Base-by-base conservation (phyloP, 2,888 invertebrate species). In the Trissonchulus sp. region DNA sequence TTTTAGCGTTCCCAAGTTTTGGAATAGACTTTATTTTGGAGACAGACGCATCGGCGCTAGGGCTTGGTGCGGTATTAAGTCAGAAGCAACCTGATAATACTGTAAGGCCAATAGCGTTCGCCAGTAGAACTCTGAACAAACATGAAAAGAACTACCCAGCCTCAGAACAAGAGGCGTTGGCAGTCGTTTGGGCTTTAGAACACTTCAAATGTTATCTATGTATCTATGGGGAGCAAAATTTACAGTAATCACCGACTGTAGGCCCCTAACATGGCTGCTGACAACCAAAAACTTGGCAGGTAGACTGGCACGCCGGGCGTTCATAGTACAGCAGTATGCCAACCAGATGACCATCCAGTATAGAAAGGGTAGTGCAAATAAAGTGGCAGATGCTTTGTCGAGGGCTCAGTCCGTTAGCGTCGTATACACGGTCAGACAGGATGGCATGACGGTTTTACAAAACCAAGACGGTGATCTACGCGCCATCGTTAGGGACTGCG, bases 241-340 rank as follows among this genome's bases (percentile, higher is more conserved):
- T 30, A 31, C 68, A 0, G 60, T 77, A 0, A 73, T 73, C 18
- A 74, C 75, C 0, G 77, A 78, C 63, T 77, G 77, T 63, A 74
- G 68, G 18, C 76, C 78, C 0, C 74, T 78, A 2, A 74, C 63
- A 36, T 74, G 72, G 34, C 63, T 78, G 1, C 3, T 85, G 77
- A 78, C 80, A 0, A 62, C 86, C 1, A 85, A 86, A 76, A 81
- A 86, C 2, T 84, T 84, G 0, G 81, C 82, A n/a, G 86, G 86
- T 23, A 76, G 86, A 37, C 76, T 88, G 0, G 84, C 84, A 0
- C 75, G 87, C 62, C 88, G 87, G 87, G 83, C 85, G 0, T 72
- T 87, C n/a, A 78, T 81, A n/a, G 75, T 88, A 0, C 85, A 86
- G 75, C 76, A 80, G 1, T 86, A 81, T 75, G 81, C 86, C 68